Percentiles rank a stretch among this genome's conserved stretches.
These are phyloP conservation scores for Aspidiotus rigidus DNA, from an alignment of 2,888 invertebrate genomes.

Conservation along the genomic window DNA sequence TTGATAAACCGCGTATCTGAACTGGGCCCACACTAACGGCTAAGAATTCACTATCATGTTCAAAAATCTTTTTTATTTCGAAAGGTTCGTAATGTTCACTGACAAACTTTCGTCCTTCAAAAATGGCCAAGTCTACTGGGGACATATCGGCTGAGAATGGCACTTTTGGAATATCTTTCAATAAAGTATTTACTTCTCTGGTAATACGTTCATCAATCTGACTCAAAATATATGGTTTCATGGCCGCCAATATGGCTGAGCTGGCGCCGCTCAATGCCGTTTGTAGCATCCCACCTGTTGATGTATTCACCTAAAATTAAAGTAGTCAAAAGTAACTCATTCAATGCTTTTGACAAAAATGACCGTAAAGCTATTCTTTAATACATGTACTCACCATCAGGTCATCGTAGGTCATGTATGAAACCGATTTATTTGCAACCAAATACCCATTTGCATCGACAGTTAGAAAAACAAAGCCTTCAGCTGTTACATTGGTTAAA, in stretches of 20 bases:
- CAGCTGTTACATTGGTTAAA: slow-evolving; percentile 59
- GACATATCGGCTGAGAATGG: slow-evolving; percentile 43
- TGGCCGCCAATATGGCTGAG: slow-evolving; percentile 69
- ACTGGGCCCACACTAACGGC: slow-evolving; percentile 23
- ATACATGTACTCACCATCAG: background rate
- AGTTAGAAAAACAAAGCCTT: slow-evolving; percentile 59
- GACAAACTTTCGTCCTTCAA: slow-evolving; percentile 62
- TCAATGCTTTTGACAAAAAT: background rate
- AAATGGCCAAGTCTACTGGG: slow-evolving; percentile 72
- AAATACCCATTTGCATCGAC: slow-evolving; percentile 66
- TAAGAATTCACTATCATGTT: slow-evolving; percentile 31
- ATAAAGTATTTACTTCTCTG: slow-evolving; percentile 61
- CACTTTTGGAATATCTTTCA: slow-evolving; percentile 69
- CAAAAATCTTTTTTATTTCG: slow-evolving; percentile 38
- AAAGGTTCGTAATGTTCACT: slow-evolving; percentile 60
- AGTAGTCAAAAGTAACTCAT: background rate
- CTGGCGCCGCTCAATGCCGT: slow-evolving; percentile 67
- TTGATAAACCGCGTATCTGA: slow-evolving; percentile 59
- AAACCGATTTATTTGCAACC: slow-evolving; percentile 62
- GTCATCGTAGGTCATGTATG: background rate
- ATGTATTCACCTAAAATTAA: slow-evolving; percentile 7
- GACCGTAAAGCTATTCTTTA: background rate
- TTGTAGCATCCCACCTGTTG: background rate
- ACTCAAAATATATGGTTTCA: slow-evolving; percentile 71
- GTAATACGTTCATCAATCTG: slow-evolving; percentile 68